Conservation (phyloP, 2,888 invertebrate species). For the Lamproptera curius region DNA sequence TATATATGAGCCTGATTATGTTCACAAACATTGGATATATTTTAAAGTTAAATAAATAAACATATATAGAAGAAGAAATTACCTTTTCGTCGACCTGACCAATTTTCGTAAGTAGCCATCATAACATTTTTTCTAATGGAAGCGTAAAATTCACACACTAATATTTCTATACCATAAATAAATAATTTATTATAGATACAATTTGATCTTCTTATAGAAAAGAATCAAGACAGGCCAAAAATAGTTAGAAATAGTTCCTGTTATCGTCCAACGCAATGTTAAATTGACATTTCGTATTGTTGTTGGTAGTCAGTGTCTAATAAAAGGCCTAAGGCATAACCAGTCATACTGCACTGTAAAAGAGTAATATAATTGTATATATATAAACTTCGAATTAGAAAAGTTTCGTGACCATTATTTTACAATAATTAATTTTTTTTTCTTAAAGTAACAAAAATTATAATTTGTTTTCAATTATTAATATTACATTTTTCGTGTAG, state of each 20-base stretch:
- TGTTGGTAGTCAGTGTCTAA: conserved; percentile 8
- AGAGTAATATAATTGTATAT: too few species aligned
- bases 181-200: not conserved
- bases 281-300: conserved; percentile 27
- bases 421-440: too few species aligned
- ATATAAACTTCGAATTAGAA: too few species aligned
- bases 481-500: too few species aligned
- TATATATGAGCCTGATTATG: too few species aligned
- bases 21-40: too few species aligned
- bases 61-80: conserved; percentile 42
- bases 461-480: too few species aligned
- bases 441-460: too few species aligned
- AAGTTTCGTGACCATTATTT: too few species aligned
- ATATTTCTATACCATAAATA: not conserved
- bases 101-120: conserved; percentile 72
- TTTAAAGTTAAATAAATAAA: too few species aligned
- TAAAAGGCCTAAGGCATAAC: too few species aligned
- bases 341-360: too few species aligned
- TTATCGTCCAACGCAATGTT: conserved; percentile 33
- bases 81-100: conserved; percentile 72
- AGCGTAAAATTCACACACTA: not conserved
- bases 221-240: conserved; percentile 11
- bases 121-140: conserved; percentile 49
- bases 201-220: conserved; percentile 2
- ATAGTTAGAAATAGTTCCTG: conserved; percentile 21